Evolutionary conservation across 2,797 vertebrate species (phyloP).

Genomic region (Oreortyx pictus): DNA sequence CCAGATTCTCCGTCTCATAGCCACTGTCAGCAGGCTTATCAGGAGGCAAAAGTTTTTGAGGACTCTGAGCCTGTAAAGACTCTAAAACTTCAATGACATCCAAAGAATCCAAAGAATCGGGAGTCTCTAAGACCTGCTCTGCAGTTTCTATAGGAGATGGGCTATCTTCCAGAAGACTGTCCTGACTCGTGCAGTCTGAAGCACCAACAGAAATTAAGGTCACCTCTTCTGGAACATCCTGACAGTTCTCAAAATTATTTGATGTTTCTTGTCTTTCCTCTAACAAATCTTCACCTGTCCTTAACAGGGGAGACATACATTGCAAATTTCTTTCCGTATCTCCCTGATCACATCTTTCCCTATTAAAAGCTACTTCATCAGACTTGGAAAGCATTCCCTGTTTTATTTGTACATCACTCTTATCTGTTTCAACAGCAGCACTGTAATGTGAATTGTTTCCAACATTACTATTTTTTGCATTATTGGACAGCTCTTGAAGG

Average conservation of each 20-base stretch:
- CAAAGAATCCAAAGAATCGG: constrained; percentile 92
- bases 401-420: background rate
- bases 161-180: constrained; percentile 91
- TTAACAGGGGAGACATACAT: background rate
- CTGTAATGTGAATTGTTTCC: background rate
- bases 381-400: background rate
- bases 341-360: constrained; percentile 15
- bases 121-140: constrained; percentile 87
- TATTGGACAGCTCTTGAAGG: constrained; percentile 73
- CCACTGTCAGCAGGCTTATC: constrained; percentile 97
- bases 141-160: constrained; percentile 78
- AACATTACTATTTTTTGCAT: constrained; percentile 82
- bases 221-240: constrained; percentile 66
- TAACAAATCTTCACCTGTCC: constrained; percentile 56
- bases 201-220: constrained; percentile 82
- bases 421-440: constrained; percentile 33
- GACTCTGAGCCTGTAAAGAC: constrained; percentile 79
- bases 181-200: constrained; percentile 91
- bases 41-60: constrained; percentile 88
- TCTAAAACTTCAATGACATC: constrained; percentile 87
- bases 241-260: constrained; percentile 29
- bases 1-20: constrained; percentile 98
- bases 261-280: constrained; percentile 67
- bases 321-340: background rate
- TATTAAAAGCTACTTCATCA: background rate